phyloP scores from a whole-genome alignment of 2,888 invertebrate genomes.

The Nomada fabriciana region DNA sequence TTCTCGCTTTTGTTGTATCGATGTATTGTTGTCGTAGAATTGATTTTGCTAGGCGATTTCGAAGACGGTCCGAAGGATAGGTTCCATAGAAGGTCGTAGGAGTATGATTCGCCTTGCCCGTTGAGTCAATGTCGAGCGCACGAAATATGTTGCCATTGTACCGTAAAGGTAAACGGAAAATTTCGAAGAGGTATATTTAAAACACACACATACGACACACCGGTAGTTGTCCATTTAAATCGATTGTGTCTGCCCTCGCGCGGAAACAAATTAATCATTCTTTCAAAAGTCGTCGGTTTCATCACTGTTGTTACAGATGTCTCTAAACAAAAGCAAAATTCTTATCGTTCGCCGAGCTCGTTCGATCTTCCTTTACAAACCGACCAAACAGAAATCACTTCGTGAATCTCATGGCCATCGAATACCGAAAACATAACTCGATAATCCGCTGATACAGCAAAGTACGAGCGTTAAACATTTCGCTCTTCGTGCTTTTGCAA shows the following conservation, averaged over 20 bases:
- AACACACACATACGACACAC: neutral
- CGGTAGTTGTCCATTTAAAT: constrained; percentile 16
- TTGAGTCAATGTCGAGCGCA: neutral
- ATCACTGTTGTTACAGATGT: no score
- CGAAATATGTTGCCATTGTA: constrained; percentile 3
- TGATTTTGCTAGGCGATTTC: neutral
- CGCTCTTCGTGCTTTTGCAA: no score
- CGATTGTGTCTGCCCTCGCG: constrained; percentile 1
- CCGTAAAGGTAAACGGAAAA: constrained; percentile 17
- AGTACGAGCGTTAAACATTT: no score
- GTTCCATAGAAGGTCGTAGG: neutral
- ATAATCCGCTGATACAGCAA: no score
- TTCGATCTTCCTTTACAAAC: no score
- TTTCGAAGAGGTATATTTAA: constrained; percentile 8
- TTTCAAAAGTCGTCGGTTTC: neutral
- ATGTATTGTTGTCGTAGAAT: neutral
- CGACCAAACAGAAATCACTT: no score
- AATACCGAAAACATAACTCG: no score
- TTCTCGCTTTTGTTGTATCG: neutral
- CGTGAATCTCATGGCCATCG: no score
- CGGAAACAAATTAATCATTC: neutral
- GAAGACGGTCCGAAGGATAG: neutral
- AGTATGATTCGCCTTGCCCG: neutral
- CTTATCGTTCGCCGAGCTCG: no score
- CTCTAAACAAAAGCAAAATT: no score